Evolutionary conservation across 1,140 invertebrate species (phyloP), one percentile per base, ranked within the genome.

Genomic region (Tenebrio molitor): DNA sequence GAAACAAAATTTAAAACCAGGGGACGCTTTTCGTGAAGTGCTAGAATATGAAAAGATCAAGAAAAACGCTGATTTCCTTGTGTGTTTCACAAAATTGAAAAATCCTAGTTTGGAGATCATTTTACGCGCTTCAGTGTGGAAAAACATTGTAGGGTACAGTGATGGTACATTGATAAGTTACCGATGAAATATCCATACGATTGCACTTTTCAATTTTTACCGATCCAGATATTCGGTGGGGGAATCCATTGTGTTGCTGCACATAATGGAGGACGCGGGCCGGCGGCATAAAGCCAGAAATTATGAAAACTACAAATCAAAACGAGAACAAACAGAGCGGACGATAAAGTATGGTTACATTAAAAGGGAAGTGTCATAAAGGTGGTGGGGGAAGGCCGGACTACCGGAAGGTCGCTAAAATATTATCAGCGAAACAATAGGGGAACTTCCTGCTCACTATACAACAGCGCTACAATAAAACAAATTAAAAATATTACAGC

Each of bases 361-460:
- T 72, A 72, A 72, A 72, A 72, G 70, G 70, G 70, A 72, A 72
- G 70, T 46, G 70, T 72, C 64, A 72, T 72, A 66, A 72, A 72
- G 21, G 70, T 66, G 62, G 70, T 1, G 63, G 36, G 42, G 58
- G 62, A 64, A 71, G 62, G 58, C 62, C 63, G 44, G 70, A 46
- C 63, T 46, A 63, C 70, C 70, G 70, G 70, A 72, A 72, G 70
- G 70, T 72, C 70, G 62, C 70, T 72, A 72, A 72, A 72, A 72
- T 72, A 72, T 72, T 72, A 72, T 72, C 70, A 72, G 63, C 70
- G 34, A 72, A 72, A 72, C 70, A 72, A 72, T 72, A 72, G 70
- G 70, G 63, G 50, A 72, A 72, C 70, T 72, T 72, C 70, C 70
- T 64, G 46, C 63, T 66, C 70, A 72, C 70, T 67, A 72, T 72